phyloP scores from a whole-genome alignment of 2,797 vertebrate genomes.

The Gallirallus australis region DNA sequence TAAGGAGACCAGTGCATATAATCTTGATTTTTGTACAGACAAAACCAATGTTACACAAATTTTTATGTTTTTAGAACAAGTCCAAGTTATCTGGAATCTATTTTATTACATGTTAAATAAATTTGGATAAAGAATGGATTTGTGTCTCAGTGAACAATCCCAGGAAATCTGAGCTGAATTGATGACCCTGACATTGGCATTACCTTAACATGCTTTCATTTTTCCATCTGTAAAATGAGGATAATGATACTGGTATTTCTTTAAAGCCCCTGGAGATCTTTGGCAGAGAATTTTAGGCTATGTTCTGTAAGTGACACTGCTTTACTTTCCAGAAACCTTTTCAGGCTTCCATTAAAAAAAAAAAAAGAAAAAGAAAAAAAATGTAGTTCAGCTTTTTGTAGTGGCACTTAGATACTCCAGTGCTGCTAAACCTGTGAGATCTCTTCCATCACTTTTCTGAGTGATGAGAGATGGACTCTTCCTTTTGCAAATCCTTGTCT shows the following conservation, averaged over 20 bases:
- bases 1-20: not conserved
- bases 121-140: constrained; percentile 29
- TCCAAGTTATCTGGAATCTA: not conserved
- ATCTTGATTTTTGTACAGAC: not conserved
- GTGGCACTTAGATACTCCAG: not conserved
- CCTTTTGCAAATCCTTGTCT: not conserved
- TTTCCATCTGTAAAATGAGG: not conserved
- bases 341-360: constrained; percentile 13
- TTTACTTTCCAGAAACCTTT: not conserved
- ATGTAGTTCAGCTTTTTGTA: not conserved
- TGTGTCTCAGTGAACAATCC: not conserved
- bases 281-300: not conserved
- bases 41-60: not conserved
- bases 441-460: not conserved
- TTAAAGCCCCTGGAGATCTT: constrained; percentile 3
- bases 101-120: constrained; percentile 16
- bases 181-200: not conserved
- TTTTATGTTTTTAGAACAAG: constrained; percentile 1
- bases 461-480: not conserved
- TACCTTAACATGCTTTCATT: not conserved
- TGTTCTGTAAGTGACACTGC: not conserved
- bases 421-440: not conserved
- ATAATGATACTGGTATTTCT: not conserved
- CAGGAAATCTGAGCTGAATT: not conserved
- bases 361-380: not conserved